Conservation (phyloP, 2,113 vertebrate genomes). For the Crotalus helleri region DNA sequence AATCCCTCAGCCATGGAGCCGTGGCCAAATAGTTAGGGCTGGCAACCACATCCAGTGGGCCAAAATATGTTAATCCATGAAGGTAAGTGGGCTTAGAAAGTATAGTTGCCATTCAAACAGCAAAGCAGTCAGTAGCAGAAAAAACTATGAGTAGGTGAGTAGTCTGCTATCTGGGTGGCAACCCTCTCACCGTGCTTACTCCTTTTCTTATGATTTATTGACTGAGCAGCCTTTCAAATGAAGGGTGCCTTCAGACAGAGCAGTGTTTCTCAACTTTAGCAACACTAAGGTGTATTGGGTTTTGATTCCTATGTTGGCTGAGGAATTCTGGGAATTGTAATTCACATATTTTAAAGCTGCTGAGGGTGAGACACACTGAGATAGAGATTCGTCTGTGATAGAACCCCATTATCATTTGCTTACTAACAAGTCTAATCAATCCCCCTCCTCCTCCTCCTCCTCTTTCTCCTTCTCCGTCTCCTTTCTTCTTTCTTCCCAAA, state of each 20-base stretch:
- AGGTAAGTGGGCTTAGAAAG: too few species aligned
- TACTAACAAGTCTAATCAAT: background rate
- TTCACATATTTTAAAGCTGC: background rate
- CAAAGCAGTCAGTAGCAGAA: background rate
- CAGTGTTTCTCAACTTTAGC: background rate
- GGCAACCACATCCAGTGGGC: too few species aligned
- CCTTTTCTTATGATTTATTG: background rate
- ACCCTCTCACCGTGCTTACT: background rate
- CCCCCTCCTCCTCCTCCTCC: background rate
- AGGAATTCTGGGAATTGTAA: background rate
- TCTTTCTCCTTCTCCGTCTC: background rate
- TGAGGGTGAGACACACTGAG: background rate
- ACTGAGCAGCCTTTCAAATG: background rate
- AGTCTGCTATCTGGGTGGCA: background rate
- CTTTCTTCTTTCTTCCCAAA: constrained; percentile 19
- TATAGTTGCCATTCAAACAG: too few species aligned
- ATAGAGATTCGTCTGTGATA: background rate
- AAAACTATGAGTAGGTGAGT: background rate
- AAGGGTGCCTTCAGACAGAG: background rate
- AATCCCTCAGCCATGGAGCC: too few species aligned
- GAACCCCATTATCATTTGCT: background rate
- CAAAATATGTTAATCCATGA: too few species aligned
- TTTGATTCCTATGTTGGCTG: background rate
- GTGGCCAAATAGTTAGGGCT: too few species aligned
- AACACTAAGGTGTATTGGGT: background rate